Evolutionary conservation across 2,888 invertebrate species (phyloP).

Genomic region (Sepioteuthis lessoniana): DNA sequence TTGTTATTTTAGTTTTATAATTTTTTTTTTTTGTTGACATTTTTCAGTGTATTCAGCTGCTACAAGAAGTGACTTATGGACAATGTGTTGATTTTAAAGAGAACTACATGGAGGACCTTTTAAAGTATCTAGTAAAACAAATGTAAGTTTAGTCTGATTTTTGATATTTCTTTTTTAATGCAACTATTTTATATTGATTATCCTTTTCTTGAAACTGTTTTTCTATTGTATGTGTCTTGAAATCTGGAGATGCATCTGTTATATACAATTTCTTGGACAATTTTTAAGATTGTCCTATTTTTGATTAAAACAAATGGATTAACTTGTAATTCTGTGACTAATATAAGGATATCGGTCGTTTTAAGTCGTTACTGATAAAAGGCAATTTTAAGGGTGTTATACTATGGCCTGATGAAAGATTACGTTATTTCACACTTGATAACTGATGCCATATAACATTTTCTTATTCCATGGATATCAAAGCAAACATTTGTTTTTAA

Average conservation of each 20-base stretch:
- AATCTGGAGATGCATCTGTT: neutral
- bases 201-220: neutral
- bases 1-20: neutral
- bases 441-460: too few relatives aligned
- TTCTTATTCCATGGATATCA: too few relatives aligned
- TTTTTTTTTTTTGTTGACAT: neutral
- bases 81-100: slow-evolving; percentile 67
- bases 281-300: too few relatives aligned
- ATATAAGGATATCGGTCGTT: too few relatives aligned
- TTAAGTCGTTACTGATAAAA: too few relatives aligned
- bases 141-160: slow-evolving; percentile 61
- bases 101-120: slow-evolving; percentile 67
- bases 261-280: too few relatives aligned
- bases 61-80: slow-evolving; percentile 72
- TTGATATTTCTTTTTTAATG: neutral
- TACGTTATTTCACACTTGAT: too few relatives aligned
- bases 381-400: too few relatives aligned
- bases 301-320: neutral
- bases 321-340: neutral
- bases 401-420: too few relatives aligned
- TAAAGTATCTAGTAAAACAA: slow-evolving; percentile 65
- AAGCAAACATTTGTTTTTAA: too few relatives aligned
- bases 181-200: neutral
- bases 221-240: neutral
- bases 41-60: slow-evolving; percentile 67